Evolutionary conservation across 2,888 invertebrate species (phyloP).

Genomic region (Pollenia labialis): DNA sequence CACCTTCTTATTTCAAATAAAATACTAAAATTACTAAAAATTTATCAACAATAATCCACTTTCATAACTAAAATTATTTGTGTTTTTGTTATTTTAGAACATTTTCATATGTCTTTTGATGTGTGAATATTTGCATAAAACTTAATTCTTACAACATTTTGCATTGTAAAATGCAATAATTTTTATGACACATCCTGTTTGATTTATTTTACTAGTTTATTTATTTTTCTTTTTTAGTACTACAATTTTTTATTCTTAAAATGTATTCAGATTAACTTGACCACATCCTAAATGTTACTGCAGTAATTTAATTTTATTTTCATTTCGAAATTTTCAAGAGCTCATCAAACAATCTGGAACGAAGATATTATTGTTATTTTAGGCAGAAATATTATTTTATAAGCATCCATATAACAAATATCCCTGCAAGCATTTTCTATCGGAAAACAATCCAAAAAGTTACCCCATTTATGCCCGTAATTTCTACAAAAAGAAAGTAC

Average conservation of each 20-base stretch:
- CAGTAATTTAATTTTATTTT: slow-evolving; percentile 62
- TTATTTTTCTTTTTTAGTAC: not conserved
- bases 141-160: slow-evolving; percentile 36
- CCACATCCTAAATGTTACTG: slow-evolving; percentile 62
- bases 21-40: not conserved
- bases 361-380: slow-evolving; percentile 44
- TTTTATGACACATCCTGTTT: slow-evolving; percentile 61
- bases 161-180: slow-evolving; percentile 6
- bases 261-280: slow-evolving; percentile 59
- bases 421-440: no score
- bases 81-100: not conserved
- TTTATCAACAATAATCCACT: not conserved
- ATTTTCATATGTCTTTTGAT: not conserved
- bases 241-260: not conserved
- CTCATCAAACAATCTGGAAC: slow-evolving; percentile 34
- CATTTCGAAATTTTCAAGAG: slow-evolving; percentile 18
- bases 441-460: no score
- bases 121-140: not conserved
- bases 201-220: not conserved
- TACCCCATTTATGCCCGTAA: no score
- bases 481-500: no score
- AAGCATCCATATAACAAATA: not conserved
- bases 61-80: not conserved
- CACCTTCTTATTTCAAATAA: not conserved
- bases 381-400: slow-evolving; percentile 2